Base-by-base conservation (phyloP, 2,113 vertebrate genomes). In the Pagrus major region DNA sequence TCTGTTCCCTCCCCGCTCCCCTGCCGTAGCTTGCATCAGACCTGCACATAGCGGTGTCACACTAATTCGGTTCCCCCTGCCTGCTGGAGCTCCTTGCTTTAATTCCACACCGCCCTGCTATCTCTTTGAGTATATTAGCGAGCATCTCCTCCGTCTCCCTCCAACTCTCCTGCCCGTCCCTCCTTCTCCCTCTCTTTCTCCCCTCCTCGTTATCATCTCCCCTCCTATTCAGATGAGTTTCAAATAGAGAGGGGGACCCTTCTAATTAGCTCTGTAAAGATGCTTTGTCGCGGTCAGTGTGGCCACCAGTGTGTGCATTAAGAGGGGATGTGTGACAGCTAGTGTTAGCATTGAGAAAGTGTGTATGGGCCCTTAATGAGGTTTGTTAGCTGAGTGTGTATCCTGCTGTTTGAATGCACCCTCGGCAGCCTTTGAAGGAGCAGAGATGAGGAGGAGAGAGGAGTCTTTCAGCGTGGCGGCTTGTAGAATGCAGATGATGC, bases 251-350 rank as follows among this genome's bases (percentile, higher is more conserved):
- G 88, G 88, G 88, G 85, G 86, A 89, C 86, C 90, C 85, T 86
- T 90, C 93, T 94, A 94, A 95, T 95, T 94, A 95, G 93, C 92
- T 94, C 94, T 92, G 93, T 87, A 93, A 93, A 93, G 91, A 92
- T 83, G 91, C 91, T 93, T 93, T 94, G 91, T 93, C 60, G 77
- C 74, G 81, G 90, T 84, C 92, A 84, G 91, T 81, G 87, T 83
- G 91, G 81, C 87, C 89, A 90, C 89, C 93, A 87, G 87, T 91
- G 91, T 91, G 88, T 83, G 76, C 69, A 91, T 74, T 88, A 89
- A 92, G 88, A 90, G 93, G 80, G 78, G 84, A 85, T 90, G 89
- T 90, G 85, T 93, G 90, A 88, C 93, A 92, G 88, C 91, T 86
- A 90, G 91, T 88, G 90, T 81, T 81, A 88, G 92, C 89, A 90